phyloP scores from a whole-genome alignment of 2,113 vertebrate genomes.

The pig (Sus scrofa) region DNA sequence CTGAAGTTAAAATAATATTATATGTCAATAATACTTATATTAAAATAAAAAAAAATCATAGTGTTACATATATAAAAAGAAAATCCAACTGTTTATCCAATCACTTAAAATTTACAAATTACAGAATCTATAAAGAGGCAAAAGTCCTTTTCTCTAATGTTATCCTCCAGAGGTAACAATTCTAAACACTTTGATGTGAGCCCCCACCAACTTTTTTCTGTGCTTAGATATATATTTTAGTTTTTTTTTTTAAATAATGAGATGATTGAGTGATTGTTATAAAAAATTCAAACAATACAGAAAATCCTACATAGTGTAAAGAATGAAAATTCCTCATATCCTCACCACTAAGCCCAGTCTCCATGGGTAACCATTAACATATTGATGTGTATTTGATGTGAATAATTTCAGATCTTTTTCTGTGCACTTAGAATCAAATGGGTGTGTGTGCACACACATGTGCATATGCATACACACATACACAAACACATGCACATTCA shows the following conservation, averaged over 20 bases:
- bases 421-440: background rate
- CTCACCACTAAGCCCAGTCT: background rate
- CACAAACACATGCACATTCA: background rate
- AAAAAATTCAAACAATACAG: background rate
- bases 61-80: background rate
- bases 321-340: background rate
- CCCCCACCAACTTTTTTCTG: background rate
- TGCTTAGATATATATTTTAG: background rate
- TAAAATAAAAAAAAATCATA: background rate
- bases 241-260: conserved; percentile 26
- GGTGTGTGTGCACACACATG: too few relatives aligned
- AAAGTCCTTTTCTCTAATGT: background rate
- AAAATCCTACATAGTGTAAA: background rate
- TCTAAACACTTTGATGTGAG: background rate
- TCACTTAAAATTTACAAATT: background rate
- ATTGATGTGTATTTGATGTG: background rate
- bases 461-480: too few relatives aligned
- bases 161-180: background rate
- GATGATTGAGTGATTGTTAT: background rate
- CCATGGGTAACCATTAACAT: background rate
- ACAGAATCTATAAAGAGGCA: background rate
- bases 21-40: too few relatives aligned
- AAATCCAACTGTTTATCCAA: background rate
- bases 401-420: conserved; percentile 60
- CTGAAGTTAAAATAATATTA: too few relatives aligned